phyloP scores from a whole-genome alignment of 2,797 vertebrate species.

The Gadopsis marmoratus region DNA sequence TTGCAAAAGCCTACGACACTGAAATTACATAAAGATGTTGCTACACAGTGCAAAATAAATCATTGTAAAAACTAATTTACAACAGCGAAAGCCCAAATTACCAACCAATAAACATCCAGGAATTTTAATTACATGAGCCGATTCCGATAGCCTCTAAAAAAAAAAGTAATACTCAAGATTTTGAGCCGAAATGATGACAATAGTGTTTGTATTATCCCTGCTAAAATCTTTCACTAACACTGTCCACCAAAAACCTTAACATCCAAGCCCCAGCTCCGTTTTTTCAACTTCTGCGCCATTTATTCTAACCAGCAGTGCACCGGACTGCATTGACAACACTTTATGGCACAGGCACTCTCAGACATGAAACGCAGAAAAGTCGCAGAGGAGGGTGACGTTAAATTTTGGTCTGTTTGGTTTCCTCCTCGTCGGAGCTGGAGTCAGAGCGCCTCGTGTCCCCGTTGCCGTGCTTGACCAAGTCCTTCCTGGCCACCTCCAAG shows the following conservation, averaged over 20 bases:
- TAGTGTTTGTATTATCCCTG: constrained; percentile 11
- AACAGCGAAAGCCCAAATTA: constrained; percentile 38
- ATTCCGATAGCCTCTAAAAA: neutral
- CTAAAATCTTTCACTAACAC: constrained; percentile 25
- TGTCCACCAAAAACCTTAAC: constrained; percentile 24
- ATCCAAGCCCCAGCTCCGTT: constrained; percentile 6
- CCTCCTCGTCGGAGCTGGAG: constrained; percentile 40
- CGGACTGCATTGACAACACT: neutral
- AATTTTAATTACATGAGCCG: constrained; percentile 18
- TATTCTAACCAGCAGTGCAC: constrained; percentile 16
- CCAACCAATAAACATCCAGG: constrained; percentile 21
- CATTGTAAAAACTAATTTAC: constrained; percentile 51
- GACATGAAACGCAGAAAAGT: constrained; percentile 4
- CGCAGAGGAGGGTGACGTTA: constrained; percentile 29
- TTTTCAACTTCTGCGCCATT: constrained; percentile 13
- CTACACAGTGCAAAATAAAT: constrained; percentile 62
- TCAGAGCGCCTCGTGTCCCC: constrained; percentile 47
- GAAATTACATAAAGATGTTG: constrained; percentile 27
- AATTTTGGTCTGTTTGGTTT: constrained; percentile 57
- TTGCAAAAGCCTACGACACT: constrained; percentile 27
- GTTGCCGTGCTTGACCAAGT: neutral
- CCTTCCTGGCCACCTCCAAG: constrained; percentile 67
- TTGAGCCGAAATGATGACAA: neutral
- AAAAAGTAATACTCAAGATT: neutral
- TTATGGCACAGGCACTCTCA: neutral